Base-by-base conservation (phyloP, 2,113 vertebrate species). In the Bujurquina vittata region DNA sequence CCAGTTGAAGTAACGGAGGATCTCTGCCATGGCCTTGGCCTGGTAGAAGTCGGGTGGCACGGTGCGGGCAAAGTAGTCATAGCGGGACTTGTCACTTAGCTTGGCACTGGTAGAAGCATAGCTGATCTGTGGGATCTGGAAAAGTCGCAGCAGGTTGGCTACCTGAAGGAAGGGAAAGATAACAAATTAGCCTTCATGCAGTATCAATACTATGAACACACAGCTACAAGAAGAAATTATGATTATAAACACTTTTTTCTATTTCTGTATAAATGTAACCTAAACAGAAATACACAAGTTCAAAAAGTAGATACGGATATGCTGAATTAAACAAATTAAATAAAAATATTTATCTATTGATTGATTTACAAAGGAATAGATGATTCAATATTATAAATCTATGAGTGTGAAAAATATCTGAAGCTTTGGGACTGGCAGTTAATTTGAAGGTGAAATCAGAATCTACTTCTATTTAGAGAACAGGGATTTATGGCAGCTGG, bases 51-150 rank as follows among this genome's bases (percentile, higher is more conserved):
- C 98, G 0, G 98, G 98, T 0, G 98, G 98, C 26, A 99, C 98
- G 0, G 98, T 99, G 65, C 98, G 97, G 56, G 98, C 98, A 0
- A 99, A 99, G 93, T 97, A 99, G 91, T 99, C 98, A 0, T 99
- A 99, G 76, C 98, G 98, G 26, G 97, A 97, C 91, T 99, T 99
- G 95, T 99, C 98, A 0, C 98, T 99, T 81, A 99, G 96, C 92
- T 99, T 99, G 92, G 98, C 98, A 2, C 98, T 99, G 85, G 98
- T 99, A 75, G 98, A 99, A 29, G 98, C 98, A 0, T 99, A 99
- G 95, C 98, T 99, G 94, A 99, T 98, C 96, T 99, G 98, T 0
- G 98, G 98, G 88, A 99, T 99, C 94, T 99, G 98, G 92, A 99
- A 99, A 61, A 99, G 97, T 79, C 98, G 92, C 59, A 99, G 95